A percentile compares a stretch with the other conserved stretches of the same genome.
These are phyloP conservation scores for Aspidoscelis tigris DNA, from an alignment of 2,113 vertebrate species.

Conservation along the genomic window DNA sequence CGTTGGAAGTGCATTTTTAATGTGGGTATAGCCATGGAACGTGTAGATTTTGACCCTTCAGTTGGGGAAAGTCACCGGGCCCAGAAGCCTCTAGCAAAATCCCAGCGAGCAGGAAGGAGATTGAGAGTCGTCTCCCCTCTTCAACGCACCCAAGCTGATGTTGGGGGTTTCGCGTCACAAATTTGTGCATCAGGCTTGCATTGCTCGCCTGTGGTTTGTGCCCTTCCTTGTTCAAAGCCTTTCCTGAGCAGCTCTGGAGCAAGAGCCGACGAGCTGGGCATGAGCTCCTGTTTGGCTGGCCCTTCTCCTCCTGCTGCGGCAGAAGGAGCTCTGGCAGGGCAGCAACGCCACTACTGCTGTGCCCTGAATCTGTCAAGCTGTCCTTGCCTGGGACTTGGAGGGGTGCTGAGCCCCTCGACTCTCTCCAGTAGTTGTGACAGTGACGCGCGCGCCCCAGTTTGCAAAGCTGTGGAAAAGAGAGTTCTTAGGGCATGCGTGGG, in stretches of 20 bases:
- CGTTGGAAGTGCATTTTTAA: too few relatives aligned
- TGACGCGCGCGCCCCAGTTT: neutral
- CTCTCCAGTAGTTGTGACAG: neutral
- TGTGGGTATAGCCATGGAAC: neutral
- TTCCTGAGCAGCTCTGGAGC: neutral
- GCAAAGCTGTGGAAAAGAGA: too few relatives aligned
- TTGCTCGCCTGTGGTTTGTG: neutral
- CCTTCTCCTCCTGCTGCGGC: neutral
- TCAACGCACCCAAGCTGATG: neutral
- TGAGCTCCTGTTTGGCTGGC: neutral
- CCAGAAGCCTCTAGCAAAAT: neutral
- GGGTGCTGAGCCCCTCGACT: neutral
- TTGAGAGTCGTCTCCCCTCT: too few relatives aligned
- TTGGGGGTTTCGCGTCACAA: neutral
- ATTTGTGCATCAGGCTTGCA: neutral
- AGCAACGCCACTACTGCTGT: neutral
- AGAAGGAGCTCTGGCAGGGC: neutral
- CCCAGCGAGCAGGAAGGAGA: too few relatives aligned
- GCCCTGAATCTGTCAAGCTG: constrained; percentile 12
- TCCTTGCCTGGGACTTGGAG: neutral
- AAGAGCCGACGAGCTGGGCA: too few relatives aligned
- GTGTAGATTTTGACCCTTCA: too few relatives aligned
- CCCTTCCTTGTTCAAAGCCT: neutral
- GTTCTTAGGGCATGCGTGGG: neutral
- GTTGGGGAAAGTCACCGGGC: neutral